Conservation (phyloP, 2,888 invertebrate species). For the Aleiodes testaceus region DNA sequence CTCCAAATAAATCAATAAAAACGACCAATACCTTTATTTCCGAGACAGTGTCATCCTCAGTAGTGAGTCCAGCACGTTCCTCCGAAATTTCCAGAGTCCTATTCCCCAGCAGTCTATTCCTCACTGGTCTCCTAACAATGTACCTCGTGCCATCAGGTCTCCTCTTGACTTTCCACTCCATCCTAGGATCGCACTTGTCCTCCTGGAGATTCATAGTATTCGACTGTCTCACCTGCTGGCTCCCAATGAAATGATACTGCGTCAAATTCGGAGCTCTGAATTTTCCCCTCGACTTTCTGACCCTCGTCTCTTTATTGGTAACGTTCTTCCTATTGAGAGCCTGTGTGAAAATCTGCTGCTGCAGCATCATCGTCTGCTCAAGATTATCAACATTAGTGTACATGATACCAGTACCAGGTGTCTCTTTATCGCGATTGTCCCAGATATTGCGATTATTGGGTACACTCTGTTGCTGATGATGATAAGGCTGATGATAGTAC, state of each 20-base stretch:
- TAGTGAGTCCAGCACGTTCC: constrained; percentile 79
- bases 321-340: constrained; percentile 71
- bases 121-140: constrained; percentile 82
- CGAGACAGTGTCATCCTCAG: constrained; percentile 86
- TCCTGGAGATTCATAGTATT: constrained; percentile 59
- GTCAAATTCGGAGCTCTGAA: constrained; percentile 77
- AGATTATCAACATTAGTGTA: constrained; percentile 82
- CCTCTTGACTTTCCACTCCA: constrained; percentile 86
- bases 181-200: constrained; percentile 70
- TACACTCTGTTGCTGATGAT: constrained; percentile 45
- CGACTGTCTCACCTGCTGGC: constrained; percentile 73
- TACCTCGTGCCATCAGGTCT: constrained; percentile 85
- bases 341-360: constrained; percentile 79
- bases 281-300: constrained; percentile 67
- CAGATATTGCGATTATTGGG: constrained; percentile 36
- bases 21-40: constrained; percentile 78
- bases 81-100: constrained; percentile 80
- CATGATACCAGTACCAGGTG: constrained; percentile 77
- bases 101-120: constrained; percentile 80
- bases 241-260: constrained; percentile 77
- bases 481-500: constrained; percentile 44
- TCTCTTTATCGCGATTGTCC: constrained; percentile 54
- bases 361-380: constrained; percentile 80
- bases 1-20: neutral
- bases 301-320: constrained; percentile 57